Evolutionary conservation across 2,888 invertebrate species (phyloP).

Genomic region (Agapostemon virescens): DNA sequence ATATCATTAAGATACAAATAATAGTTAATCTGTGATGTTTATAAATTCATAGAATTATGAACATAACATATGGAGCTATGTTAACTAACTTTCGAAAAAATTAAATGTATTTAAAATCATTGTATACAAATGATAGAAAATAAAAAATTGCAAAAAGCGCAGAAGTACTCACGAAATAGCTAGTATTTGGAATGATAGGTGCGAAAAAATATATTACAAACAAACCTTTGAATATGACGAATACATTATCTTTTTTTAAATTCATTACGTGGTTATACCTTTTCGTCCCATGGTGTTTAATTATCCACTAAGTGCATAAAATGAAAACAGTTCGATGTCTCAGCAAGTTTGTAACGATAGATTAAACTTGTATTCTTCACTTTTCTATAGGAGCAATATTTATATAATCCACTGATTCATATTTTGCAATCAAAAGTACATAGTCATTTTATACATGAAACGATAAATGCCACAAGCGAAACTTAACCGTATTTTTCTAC

Average conservation of each 20-base stretch:
- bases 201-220: background rate
- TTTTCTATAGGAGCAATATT: background rate
- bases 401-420: background rate
- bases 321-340: background rate
- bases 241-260: no score
- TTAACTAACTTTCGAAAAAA: background rate
- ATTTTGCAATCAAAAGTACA: background rate
- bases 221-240: background rate
- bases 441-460: constrained; percentile 4
- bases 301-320: background rate
- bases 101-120: background rate
- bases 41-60: background rate
- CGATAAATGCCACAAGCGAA: background rate
- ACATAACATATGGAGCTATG: background rate
- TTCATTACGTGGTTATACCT: background rate
- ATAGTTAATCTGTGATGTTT: background rate
- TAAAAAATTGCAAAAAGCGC: background rate
- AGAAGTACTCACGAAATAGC: background rate
- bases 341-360: background rate
- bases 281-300: background rate
- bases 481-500: background rate
- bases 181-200: background rate
- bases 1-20: background rate
- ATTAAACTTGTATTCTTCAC: background rate
- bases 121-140: background rate